Evolutionary conservation across 2,888 invertebrate genomes (phyloP).

Genomic region (Mythimna loreyi): DNA sequence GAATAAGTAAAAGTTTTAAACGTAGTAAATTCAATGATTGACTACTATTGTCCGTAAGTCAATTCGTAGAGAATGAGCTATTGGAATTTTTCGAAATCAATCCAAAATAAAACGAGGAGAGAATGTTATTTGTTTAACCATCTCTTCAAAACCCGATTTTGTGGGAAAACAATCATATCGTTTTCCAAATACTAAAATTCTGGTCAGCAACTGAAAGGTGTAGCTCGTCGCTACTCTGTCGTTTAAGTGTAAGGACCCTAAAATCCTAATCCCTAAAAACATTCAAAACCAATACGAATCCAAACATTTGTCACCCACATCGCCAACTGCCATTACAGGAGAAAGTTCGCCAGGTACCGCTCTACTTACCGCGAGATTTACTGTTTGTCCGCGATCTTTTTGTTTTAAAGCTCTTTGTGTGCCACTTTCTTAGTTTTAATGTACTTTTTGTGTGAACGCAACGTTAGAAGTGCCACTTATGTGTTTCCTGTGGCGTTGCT

Average conservation of each 20-base stretch:
- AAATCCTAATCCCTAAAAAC: conserved; percentile 17
- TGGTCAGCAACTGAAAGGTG: neutral
- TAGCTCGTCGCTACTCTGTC: neutral
- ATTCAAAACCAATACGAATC: conserved; percentile 29
- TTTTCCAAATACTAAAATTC: too few species aligned
- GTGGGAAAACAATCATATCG: too few species aligned
- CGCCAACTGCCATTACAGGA: conserved; percentile 47
- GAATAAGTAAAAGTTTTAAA: too few species aligned
- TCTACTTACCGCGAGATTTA: conserved; percentile 62
- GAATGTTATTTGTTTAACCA: too few species aligned
- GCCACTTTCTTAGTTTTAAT: conserved; percentile 62
- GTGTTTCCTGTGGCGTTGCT: conserved; percentile 44
- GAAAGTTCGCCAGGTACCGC: conserved; percentile 58
- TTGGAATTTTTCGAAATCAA: neutral
- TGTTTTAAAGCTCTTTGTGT: conserved; percentile 55
- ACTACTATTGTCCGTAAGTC: neutral
- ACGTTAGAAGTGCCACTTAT: conserved; percentile 59
- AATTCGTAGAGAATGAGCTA: neutral
- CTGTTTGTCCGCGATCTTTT: conserved; percentile 57
- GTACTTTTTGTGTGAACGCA: conserved; percentile 64
- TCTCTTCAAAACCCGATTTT: too few species aligned
- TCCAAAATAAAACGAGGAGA: too few species aligned
- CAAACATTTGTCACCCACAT: conserved; percentile 55
- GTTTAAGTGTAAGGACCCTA: neutral
- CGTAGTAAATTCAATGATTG: neutral